These are phyloP conservation scores for Eristalis pertinax DNA, from an alignment of 2,888 invertebrate genomes.

Conservation along the genomic window DNA sequence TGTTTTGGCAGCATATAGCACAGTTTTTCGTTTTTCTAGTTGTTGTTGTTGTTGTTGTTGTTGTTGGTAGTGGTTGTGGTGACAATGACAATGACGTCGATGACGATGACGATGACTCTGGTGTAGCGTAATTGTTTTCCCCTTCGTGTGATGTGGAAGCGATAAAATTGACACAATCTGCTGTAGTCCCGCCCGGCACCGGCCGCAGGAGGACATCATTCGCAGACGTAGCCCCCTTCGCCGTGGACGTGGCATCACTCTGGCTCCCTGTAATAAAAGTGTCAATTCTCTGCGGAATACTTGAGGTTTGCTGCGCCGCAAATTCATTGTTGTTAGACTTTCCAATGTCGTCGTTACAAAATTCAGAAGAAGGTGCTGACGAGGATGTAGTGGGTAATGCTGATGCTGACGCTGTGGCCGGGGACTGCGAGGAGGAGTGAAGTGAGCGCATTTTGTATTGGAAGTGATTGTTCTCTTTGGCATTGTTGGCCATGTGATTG, in stretches of 20 bases:
- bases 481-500: conserved; percentile 30
- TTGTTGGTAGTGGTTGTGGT: conserved; percentile 9
- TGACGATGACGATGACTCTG: conserved; percentile 14
- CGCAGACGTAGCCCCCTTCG: neutral
- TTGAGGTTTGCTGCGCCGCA: conserved; percentile 35
- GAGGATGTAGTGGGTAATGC: conserved; percentile 5
- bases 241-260: conserved; percentile 33
- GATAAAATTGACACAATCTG: conserved; percentile 45
- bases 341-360: conserved; percentile 45
- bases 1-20: conserved; percentile 65
- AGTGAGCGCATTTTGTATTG: conserved; percentile 43
- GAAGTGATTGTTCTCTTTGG: conserved; percentile 43
- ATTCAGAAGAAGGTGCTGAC: conserved; percentile 23
- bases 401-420: neutral
- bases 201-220: neutral
- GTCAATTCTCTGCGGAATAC: conserved; percentile 26
- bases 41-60: conserved; percentile 59
- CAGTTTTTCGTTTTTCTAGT: conserved; percentile 54
- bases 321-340: conserved; percentile 41
- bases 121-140: conserved; percentile 43
- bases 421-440: conserved; percentile 13
- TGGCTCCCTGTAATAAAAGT: conserved; percentile 49
- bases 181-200: neutral
- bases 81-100: neutral
- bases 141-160: conserved; percentile 2